Conservation (phyloP, 2,113 vertebrate species). For the Lates calcarifer region DNA sequence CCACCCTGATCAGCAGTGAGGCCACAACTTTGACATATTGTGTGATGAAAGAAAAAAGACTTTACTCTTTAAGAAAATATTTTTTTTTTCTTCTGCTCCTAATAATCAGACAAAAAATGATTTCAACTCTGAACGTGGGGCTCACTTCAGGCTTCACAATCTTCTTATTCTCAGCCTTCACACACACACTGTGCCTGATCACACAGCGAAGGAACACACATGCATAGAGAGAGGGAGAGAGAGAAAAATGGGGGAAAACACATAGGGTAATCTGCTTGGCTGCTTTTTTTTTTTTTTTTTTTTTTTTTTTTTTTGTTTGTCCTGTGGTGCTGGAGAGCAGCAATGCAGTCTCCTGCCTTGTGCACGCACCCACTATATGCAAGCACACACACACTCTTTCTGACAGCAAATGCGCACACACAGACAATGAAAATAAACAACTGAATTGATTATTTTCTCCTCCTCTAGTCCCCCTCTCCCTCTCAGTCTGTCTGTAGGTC, state of each 20-base stretch:
- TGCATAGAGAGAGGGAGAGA: slow-evolving; percentile 43
- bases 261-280: slow-evolving; percentile 51
- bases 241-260: slow-evolving; percentile 39
- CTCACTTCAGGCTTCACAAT: slow-evolving; percentile 52
- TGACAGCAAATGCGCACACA: slow-evolving; percentile 68
- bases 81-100: slow-evolving; percentile 13
- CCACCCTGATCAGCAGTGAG: slow-evolving; percentile 40
- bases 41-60: background rate
- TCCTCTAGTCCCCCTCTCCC: slow-evolving; percentile 39
- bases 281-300: slow-evolving; percentile 40
- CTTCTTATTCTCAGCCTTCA: slow-evolving; percentile 17
- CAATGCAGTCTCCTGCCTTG: slow-evolving; percentile 74
- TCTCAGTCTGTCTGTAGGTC: slow-evolving; percentile 67
- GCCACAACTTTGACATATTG: slow-evolving; percentile 36
- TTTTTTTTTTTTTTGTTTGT: slow-evolving; percentile 46
- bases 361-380: slow-evolving; percentile 44
- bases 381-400: slow-evolving; percentile 49
- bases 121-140: slow-evolving; percentile 48
- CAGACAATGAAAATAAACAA: slow-evolving; percentile 74
- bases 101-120: slow-evolving; percentile 11
- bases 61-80: background rate
- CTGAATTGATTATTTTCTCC: slow-evolving; percentile 68
- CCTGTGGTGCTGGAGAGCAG: slow-evolving; percentile 63
- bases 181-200: slow-evolving; percentile 22
- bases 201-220: slow-evolving; percentile 21